Evolutionary conservation across 2,888 invertebrate genomes (phyloP).

Genomic region (Parnassius orleans): DNA sequence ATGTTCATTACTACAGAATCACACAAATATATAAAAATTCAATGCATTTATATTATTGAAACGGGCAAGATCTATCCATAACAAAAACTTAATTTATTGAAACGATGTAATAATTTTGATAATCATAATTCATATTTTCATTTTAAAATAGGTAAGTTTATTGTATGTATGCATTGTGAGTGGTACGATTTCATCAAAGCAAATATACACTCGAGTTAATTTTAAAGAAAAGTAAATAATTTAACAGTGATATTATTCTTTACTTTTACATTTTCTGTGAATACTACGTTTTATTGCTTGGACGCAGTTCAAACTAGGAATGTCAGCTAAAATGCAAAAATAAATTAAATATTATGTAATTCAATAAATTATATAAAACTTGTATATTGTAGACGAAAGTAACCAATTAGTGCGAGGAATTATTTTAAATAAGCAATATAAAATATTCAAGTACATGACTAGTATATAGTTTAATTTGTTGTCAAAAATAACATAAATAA

Average conservation of each 20-base stretch:
- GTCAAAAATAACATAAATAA: neutral
- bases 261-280: neutral
- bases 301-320: conserved; percentile 47
- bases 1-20: conserved; percentile 25
- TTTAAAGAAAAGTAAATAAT: no score
- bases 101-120: no score
- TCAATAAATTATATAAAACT: conserved; percentile 1
- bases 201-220: no score
- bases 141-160: no score
- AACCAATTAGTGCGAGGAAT: conserved; percentile 12
- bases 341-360: conserved; percentile 6
- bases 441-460: conserved; percentile 19
- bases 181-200: no score
- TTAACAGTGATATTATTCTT: no score
- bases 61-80: neutral
- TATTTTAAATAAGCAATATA: conserved; percentile 8
- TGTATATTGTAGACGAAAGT: neutral
- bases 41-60: conserved; percentile 3
- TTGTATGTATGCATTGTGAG: no score
- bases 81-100: no score
- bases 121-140: no score
- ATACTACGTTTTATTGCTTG: conserved; percentile 3
- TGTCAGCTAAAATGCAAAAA: conserved; percentile 40
- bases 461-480: conserved; percentile 12
- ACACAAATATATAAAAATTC: conserved; percentile 61